Conservation (phyloP, 2,113 vertebrate species). For the Daubentonia madagascariensis region DNA sequence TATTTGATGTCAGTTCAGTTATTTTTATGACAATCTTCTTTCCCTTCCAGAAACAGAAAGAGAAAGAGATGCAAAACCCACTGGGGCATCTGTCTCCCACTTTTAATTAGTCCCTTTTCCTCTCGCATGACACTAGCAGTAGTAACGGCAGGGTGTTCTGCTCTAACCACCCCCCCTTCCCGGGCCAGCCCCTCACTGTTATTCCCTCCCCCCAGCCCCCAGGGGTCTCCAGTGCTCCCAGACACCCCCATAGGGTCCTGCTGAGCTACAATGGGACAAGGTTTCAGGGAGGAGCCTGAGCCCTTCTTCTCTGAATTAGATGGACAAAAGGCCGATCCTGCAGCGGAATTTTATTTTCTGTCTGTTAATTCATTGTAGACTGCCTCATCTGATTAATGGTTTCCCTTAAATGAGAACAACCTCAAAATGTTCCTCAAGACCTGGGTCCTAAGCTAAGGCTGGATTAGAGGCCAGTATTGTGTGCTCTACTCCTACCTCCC, state of each 20-base stretch:
- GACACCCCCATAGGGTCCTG: neutral
- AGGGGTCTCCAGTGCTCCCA: neutral
- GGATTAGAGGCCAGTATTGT: neutral
- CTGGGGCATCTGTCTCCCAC: slow-evolving; percentile 77
- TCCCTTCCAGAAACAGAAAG: slow-evolving; percentile 79
- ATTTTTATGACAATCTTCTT: slow-evolving; percentile 80
- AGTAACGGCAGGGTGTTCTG: slow-evolving; percentile 5
- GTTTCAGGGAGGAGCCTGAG: neutral
- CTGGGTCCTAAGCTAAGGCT: neutral
- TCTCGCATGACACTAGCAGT: slow-evolving; percentile 33
- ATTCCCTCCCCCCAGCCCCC: neutral
- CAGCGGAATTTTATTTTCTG: neutral
- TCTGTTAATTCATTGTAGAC: neutral
- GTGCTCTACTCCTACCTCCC: neutral
- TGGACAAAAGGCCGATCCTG: neutral
- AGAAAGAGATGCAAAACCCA: slow-evolving; percentile 68
- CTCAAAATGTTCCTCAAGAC: neutral
- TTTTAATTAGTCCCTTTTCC: slow-evolving; percentile 73
- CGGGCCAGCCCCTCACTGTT: neutral
- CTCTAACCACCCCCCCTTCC: neutral
- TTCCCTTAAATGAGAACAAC: neutral
- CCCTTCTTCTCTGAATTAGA: neutral
- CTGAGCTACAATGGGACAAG: neutral
- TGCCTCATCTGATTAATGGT: neutral
- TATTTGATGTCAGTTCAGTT: slow-evolving; percentile 83